Evolutionary conservation across 2,797 vertebrate genomes (phyloP), one percentile per base, ranked within the genome.

Genomic region (Platyrinchus mystaceus): DNA sequence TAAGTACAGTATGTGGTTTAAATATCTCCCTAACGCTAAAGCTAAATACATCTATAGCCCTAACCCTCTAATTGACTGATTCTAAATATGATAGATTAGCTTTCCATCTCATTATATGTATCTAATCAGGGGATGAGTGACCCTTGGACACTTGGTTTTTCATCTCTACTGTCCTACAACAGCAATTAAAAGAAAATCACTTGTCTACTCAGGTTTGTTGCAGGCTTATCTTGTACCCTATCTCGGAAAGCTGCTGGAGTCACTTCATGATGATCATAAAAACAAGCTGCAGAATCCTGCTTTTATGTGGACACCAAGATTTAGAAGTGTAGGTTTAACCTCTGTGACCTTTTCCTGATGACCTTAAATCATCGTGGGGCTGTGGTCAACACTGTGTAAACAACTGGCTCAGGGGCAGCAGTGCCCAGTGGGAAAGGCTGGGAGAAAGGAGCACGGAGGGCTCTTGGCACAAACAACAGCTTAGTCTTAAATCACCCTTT

Each of bases 61-160:
- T 94, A 94, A 93, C 89, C 84, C 75, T 94, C 94, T 95, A 96
- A 96, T 95, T 92, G 96, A 93, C 76, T 94, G 95, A 92, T 70
- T 95, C 93, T 92, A 96, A 96, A 96, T 95, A 86, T 93, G 93
- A 94, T 75, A 93, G 96, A 97, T 97, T 96, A 97, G 94, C 92
- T 95, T 94, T 88, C 94, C 80, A 96, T 95, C 97, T 95, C 93
- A 92, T 95, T 96, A 96, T 95, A 89, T 34, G 87, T 59, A 93
- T 73, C 94, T 93, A 86, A 93, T 84, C 82, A 89, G 47, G 43
- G 85, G 87, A 84, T 82, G 66, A 95, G 71, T 91, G 62, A 78
- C 76, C 62, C 67, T 84, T 86, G 74, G 89, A 94, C 39, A 78
- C 44, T 32, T 30, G 58, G 20, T 7, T 93, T 92, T 90, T 93